These are phyloP conservation scores for Lepidurus couesii DNA, from an alignment of 1,140 invertebrate genomes.

Conservation along the genomic window DNA sequence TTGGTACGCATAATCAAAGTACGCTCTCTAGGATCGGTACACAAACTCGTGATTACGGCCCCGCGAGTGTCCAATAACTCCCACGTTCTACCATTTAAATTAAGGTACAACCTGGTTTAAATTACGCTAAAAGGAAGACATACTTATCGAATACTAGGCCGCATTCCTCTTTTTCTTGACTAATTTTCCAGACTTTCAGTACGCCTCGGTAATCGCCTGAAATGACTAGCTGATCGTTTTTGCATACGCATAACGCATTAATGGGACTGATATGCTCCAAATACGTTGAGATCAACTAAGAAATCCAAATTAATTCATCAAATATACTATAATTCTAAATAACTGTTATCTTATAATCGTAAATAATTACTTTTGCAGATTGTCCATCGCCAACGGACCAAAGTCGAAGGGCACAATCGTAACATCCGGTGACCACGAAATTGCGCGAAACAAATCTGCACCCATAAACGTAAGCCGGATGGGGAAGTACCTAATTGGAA, in stretches of 20 bases:
- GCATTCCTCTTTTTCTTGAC: not conserved
- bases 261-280: not conserved
- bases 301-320: not conserved
- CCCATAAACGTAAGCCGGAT: slow-evolving; percentile 28
- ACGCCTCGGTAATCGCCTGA: not conserved
- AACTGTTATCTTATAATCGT: not conserved
- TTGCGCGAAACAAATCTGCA: not conserved
- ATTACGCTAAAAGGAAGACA: not conserved
- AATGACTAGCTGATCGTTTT: slow-evolving; percentile 2
- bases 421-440: slow-evolving; percentile 26
- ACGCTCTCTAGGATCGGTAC: not conserved
- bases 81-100: not conserved
- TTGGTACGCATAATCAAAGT: not conserved
- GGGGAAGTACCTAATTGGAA: not conserved
- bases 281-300: slow-evolving; percentile 13
- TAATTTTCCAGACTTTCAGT: not conserved
- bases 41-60: not conserved
- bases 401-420: slow-evolving; percentile 9
- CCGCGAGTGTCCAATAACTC: not conserved
- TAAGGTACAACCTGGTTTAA: not conserved
- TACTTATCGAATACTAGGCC: not conserved
- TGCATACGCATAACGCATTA: not conserved
- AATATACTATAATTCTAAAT: not conserved
- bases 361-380: not conserved
- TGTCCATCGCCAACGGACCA: not conserved